Percentiles rank a stretch among this genome's conserved stretches.
Evolutionary conservation across 2,797 vertebrate species (phyloP).

Genomic region (Argyrosomus regius): DNA sequence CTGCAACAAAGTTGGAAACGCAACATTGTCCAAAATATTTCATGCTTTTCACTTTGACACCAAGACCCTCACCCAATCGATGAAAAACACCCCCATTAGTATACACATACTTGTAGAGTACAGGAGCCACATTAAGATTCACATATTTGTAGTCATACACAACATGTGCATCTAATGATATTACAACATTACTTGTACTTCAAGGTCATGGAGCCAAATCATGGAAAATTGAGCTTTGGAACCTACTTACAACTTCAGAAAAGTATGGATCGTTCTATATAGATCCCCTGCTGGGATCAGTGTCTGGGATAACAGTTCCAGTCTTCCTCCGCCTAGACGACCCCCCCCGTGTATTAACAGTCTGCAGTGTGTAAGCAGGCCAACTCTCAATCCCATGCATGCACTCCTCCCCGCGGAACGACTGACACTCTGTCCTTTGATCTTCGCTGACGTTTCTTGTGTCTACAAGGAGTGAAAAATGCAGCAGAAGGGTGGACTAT

Average conservation of each 20-base stretch:
- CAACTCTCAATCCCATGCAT: constrained; percentile 42
- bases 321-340: constrained; percentile 22
- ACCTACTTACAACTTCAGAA: constrained; percentile 35
- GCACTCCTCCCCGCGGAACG: constrained; percentile 40
- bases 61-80: background rate
- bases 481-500: constrained; percentile 23
- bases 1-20: background rate
- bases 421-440: constrained; percentile 58
- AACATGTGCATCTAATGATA: too few species aligned
- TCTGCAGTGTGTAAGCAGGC: constrained; percentile 38
- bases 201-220: constrained; percentile 24
- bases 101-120: too few species aligned
- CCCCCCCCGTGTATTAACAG: constrained; percentile 38
- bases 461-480: constrained; percentile 47
- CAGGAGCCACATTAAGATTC: background rate
- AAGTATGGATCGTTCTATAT: constrained; percentile 19
- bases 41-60: too few species aligned
- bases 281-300: constrained; percentile 25
- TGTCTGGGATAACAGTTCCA: constrained; percentile 28
- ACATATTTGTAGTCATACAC: background rate
- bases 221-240: constrained; percentile 27
- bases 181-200: background rate
- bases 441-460: constrained; percentile 49
- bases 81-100: background rate
- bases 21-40: background rate